Base-by-base conservation (phyloP, 2,797 vertebrate species). In the Pelochelys cantorii region DNA sequence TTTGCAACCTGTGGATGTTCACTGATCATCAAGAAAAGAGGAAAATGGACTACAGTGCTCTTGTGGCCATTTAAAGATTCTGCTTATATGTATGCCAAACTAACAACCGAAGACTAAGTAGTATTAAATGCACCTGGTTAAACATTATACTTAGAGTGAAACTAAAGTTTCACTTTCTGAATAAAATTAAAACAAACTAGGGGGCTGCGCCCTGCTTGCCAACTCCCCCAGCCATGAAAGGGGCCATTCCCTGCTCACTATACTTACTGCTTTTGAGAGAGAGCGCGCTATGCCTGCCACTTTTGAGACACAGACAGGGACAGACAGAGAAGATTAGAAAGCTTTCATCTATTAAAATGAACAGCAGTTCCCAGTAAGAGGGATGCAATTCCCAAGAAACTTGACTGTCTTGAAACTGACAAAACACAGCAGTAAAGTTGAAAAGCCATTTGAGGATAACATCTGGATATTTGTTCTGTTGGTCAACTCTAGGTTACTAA, bases 401-500 rank as follows among this genome's bases (percentile, higher is more conserved):
- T 57, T 8, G 77, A 11, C 34, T 60, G 18, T 78, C 42, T 56
- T 29, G 34, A 80, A 71, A 71, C 34, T 52, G 42, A 57, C 34
- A 68, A 68, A 81, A 81, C 87, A 91, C 31, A 18, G 3, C 0
- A 12, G 90, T 91, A 95, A 94, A 92, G 90, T 37, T 53, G 68
- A 82, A 92, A 86, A 96, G 96, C 57, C 92, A 71, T 37, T 55
- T 86, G 87, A 95, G 95, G 96, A 93, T 84, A 96, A 85, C 92
- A 97, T 82, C 84, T 93, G 89, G 87, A 83, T 91, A 78, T 87
- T 87, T 34, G 86, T 89, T 90, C 87, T 95, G 62, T 57, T 95
- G 83, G 23, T 94, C 95, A 97, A 20, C 86, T 91, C 59, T 34
- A 86, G 54, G 77, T 95, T 96, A 96, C 96, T 93, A 96, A 95